These are phyloP conservation scores for Anthopleura xanthogrammica DNA, from an alignment of 92 coral and sea anemone genomes.

Conservation along the genomic window DNA sequence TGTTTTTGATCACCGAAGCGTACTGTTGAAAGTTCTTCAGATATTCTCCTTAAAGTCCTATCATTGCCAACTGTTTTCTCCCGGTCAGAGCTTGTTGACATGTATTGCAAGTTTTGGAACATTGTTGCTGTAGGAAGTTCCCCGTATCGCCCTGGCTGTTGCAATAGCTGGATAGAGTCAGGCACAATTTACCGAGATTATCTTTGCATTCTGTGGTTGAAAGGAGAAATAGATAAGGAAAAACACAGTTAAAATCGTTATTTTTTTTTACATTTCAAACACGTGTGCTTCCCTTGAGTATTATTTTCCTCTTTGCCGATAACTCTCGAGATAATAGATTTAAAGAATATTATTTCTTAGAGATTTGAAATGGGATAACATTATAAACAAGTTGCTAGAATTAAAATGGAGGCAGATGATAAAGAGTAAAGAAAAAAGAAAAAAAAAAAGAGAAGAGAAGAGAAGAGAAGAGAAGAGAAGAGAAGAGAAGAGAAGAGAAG, in stretches of 20 bases:
- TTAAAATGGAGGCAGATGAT: background rate
- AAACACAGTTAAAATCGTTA: too few species aligned
- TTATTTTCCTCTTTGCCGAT: too few species aligned
- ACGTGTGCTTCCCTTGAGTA: too few species aligned
- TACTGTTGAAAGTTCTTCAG: background rate
- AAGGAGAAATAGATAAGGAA: background rate
- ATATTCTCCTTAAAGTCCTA: background rate
- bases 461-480: background rate
- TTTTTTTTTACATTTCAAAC: too few species aligned
- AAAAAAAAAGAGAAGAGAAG: too few species aligned
- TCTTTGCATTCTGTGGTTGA: conserved; percentile 17
- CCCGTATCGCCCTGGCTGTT: conserved; percentile 11
- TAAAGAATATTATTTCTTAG: too few species aligned
- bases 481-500: too few species aligned
- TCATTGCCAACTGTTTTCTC: background rate
- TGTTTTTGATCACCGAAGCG: background rate
- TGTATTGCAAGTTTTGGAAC: conserved; percentile 26
- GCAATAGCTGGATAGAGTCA: background rate
- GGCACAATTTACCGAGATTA: conserved; percentile 15
- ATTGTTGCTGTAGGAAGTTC: conserved; percentile 14
- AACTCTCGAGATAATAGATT: too few species aligned
- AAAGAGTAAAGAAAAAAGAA: background rate
- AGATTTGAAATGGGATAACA: too few species aligned
- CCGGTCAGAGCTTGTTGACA: background rate
- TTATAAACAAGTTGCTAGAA: background rate